Evolutionary conservation across 2,888 invertebrate species (phyloP).

Genomic region (Troglohyphantes excavatus): DNA sequence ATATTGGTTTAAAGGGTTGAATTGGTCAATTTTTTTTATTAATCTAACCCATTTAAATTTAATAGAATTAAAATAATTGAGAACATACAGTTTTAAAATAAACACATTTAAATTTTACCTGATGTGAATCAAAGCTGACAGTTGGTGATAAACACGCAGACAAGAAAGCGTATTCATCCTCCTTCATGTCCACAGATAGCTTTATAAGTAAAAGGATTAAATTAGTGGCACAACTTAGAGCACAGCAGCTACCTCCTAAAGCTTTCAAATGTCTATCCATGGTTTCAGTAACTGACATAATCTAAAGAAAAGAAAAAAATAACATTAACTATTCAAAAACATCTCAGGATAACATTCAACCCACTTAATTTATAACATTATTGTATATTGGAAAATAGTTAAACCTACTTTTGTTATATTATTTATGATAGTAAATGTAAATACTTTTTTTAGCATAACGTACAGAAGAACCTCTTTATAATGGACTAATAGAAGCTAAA

Average conservation of each 20-base stretch:
- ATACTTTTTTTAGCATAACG: too few species aligned
- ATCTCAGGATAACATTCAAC: background rate
- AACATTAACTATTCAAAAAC: too few species aligned
- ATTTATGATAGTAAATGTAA: too few species aligned
- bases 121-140: conserved; percentile 82
- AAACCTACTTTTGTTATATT: too few species aligned
- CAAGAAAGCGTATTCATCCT: conserved; percentile 82
- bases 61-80: too few species aligned
- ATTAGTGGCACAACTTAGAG: conserved; percentile 83
- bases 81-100: background rate
- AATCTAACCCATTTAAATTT: too few species aligned
- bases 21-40: too few species aligned
- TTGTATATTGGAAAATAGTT: too few species aligned
- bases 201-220: conserved; percentile 83
- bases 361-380: too few species aligned
- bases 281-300: conserved; percentile 82
- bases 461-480: too few species aligned
- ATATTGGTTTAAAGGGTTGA: too few species aligned
- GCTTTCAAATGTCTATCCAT: conserved; percentile 82
- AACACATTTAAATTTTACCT: conserved; percentile 81
- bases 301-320: conserved; percentile 76
- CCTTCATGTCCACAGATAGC: conserved; percentile 82
- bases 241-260: conserved; percentile 82
- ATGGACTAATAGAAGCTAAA: too few species aligned
- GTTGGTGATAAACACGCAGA: conserved; percentile 82